Percentiles rank a stretch among this genome's conserved stretches.
phyloP scores from a whole-genome alignment of 2,797 vertebrate genomes.

The Hippoglossus hippoglossus region DNA sequence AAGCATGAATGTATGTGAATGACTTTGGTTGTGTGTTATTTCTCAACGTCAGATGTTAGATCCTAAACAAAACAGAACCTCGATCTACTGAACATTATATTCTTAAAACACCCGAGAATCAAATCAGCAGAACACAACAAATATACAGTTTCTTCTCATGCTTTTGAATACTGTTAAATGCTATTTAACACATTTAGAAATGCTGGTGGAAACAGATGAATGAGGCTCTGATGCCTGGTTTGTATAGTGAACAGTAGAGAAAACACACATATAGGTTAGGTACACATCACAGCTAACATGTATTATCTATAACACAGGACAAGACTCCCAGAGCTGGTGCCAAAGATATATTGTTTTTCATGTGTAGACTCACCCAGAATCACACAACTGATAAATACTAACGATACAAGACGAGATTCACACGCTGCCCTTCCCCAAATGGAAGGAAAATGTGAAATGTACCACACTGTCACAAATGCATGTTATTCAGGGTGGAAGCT shows the following conservation, averaged over 20 bases:
- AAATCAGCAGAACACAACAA: background rate
- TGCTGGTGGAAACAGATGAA: background rate
- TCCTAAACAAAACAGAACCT: conserved; percentile 18
- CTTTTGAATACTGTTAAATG: background rate
- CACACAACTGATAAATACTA: conserved; percentile 61
- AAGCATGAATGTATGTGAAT: conserved; percentile 10
- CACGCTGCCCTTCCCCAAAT: conserved; percentile 61
- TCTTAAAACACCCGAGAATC: background rate
- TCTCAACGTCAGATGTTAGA: conserved; percentile 4
- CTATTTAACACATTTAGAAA: background rate
- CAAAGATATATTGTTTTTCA: conserved; percentile 45
- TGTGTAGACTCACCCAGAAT: conserved; percentile 52
- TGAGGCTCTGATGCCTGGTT: background rate
- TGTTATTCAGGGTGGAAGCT: conserved; percentile 74
- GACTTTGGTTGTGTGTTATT: background rate
- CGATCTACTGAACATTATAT: background rate
- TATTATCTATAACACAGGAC: conserved; percentile 6
- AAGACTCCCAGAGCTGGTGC: conserved; percentile 6
- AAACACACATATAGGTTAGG: background rate
- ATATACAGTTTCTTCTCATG: background rate
- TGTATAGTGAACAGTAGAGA: background rate
- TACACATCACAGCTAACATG: background rate
- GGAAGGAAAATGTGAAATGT: conserved; percentile 83
- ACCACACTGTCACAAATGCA: conserved; percentile 82
- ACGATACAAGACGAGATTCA: conserved; percentile 61